These are phyloP conservation scores for Oostethus manadensis DNA, from an alignment of 2,113 vertebrate species.

Conservation along the genomic window DNA sequence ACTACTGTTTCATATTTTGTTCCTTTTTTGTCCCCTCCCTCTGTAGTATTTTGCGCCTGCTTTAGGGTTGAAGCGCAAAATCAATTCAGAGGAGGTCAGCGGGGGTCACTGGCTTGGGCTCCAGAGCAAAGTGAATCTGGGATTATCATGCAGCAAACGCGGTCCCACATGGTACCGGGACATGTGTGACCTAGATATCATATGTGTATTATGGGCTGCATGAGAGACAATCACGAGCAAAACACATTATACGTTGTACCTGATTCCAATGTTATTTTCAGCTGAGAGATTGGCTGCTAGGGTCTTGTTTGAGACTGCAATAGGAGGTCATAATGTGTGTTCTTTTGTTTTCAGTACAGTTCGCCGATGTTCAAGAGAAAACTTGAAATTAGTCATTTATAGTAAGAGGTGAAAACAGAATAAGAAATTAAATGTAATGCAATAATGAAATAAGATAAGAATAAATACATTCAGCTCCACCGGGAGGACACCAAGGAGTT, in stretches of 20 bases:
- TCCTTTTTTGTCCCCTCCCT: constrained; percentile 7
- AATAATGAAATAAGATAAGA: not conserved
- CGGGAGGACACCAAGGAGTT: too few species aligned
- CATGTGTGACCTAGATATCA: constrained; percentile 51
- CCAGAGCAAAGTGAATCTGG: constrained; percentile 78
- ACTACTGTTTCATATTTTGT: constrained; percentile 16
- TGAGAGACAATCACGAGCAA: constrained; percentile 41
- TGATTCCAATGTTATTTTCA: constrained; percentile 48
- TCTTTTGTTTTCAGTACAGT: not conserved
- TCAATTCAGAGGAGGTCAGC: constrained; percentile 89
- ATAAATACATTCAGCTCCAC: not conserved
- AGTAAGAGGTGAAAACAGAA: not conserved
- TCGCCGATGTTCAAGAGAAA: not conserved
- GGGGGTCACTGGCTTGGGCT: constrained; percentile 74
- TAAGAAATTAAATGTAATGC: not conserved
- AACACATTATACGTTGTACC: constrained; percentile 34
- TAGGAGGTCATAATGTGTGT: not conserved
- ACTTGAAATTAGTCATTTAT: too few species aligned
- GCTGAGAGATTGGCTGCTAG: constrained; percentile 23
- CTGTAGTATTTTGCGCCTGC: constrained; percentile 70
- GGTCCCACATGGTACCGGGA: constrained; percentile 40
- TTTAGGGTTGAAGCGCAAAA: constrained; percentile 85
- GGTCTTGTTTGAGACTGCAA: constrained; percentile 23
- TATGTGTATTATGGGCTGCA: constrained; percentile 33
- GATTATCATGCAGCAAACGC: constrained; percentile 77